Evolutionary conservation across 2,797 vertebrate species (phyloP).

Genomic region (Philypnodon macrostomus): DNA sequence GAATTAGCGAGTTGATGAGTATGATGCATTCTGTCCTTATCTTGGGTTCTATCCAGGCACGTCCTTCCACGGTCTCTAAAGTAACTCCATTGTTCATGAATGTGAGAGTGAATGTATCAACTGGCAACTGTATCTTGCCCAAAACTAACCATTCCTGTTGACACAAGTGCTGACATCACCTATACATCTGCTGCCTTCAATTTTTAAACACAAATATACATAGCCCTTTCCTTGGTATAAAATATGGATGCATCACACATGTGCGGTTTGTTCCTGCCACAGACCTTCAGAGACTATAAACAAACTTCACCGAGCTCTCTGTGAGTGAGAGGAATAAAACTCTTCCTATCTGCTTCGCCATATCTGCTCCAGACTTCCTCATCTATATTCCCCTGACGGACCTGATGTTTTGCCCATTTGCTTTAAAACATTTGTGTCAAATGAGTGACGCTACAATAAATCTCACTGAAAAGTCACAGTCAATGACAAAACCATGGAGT

Average conservation of each 20-base stretch:
- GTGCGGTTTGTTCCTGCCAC: neutral
- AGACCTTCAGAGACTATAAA: constrained; percentile 8
- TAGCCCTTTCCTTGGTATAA: neutral
- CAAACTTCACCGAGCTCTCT: constrained; percentile 15
- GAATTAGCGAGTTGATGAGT: no score
- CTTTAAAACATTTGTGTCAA: constrained; percentile 64
- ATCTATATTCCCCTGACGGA: constrained; percentile 55
- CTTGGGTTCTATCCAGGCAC: no score
- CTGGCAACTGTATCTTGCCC: no score
- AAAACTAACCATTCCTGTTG: no score
- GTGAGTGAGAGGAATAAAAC: constrained; percentile 26
- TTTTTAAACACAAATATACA: neutral
- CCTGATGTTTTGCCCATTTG: constrained; percentile 58
- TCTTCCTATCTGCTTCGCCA: constrained; percentile 1
- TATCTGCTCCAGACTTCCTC: constrained; percentile 32
- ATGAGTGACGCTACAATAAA: constrained; percentile 59
- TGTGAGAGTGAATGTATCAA: no score
- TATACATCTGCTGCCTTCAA: neutral
- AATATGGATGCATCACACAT: neutral
- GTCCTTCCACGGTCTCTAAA: no score
- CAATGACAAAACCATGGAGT: constrained; percentile 61
- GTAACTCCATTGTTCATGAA: no score
- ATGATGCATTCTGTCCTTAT: no score
- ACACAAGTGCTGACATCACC: neutral
- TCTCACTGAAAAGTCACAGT: constrained; percentile 56